Percentiles rank a stretch among this genome's conserved stretches.
These are phyloP conservation scores for Pangasius mekongensis DNA, from an alignment of 2,797 vertebrate species.

Conservation along the genomic window DNA sequence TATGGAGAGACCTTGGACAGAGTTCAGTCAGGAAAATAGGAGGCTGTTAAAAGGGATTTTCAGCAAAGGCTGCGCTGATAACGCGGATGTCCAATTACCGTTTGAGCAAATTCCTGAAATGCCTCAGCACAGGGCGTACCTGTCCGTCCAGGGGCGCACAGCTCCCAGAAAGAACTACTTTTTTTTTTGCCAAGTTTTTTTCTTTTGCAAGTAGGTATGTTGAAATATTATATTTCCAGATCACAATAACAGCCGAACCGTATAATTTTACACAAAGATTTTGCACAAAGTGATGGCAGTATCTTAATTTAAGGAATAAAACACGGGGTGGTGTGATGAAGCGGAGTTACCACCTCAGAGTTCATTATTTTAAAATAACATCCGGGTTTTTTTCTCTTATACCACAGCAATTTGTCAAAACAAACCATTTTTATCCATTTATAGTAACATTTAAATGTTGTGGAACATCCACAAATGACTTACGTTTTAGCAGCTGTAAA, in stretches of 20 bases:
- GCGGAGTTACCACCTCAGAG: neutral
- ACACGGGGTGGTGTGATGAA: neutral
- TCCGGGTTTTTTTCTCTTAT: neutral
- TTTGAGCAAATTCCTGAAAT: slow-evolving; percentile 35
- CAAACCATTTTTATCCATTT: neutral
- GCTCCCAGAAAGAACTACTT: neutral
- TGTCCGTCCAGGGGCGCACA: slow-evolving; percentile 10
- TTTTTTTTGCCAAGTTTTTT: neutral
- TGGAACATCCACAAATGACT: neutral
- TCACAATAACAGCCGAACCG: neutral
- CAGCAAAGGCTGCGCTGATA: slow-evolving; percentile 25
- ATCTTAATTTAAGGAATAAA: neutral
- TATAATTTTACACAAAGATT: neutral
- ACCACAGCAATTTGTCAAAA: neutral
- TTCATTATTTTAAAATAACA: neutral
- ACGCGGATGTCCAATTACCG: slow-evolving; percentile 33
- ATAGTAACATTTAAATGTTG: neutral
- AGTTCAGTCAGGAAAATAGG: slow-evolving; percentile 32
- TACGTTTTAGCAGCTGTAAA: neutral
- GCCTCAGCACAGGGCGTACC: slow-evolving; percentile 23
- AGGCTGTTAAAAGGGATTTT: slow-evolving; percentile 27
- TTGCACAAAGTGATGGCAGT: neutral
- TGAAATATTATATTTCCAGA: neutral
- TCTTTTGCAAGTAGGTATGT: neutral
- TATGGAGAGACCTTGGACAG: neutral